Percentiles rank a stretch among this genome's conserved stretches.
Conservation (phyloP, 2,797 vertebrate species). For the Kryptolebias ocellatus region DNA sequence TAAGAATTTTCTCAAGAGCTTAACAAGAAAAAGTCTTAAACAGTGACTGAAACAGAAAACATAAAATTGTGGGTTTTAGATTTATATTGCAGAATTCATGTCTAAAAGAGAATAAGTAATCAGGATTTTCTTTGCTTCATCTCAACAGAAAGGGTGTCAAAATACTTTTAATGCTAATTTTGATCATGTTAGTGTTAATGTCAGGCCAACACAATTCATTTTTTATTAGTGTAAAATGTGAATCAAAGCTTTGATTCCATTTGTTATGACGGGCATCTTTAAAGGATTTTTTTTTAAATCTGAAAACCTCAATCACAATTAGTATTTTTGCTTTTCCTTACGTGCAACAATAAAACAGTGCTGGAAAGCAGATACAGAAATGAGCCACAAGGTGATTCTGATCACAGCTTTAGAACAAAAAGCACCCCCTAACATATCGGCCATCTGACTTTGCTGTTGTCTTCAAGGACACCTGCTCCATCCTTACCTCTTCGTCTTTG, state of each 20-base stretch:
- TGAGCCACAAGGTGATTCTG: constrained; percentile 37
- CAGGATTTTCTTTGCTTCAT: not conserved
- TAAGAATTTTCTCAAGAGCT: not conserved
- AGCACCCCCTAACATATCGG: constrained; percentile 38
- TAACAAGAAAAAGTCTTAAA: not conserved
- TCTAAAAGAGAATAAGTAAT: not conserved
- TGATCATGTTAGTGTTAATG: constrained; percentile 1
- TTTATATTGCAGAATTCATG: not conserved
- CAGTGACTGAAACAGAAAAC: not conserved
- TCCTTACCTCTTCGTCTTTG: constrained; percentile 61
- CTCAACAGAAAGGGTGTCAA: not conserved
- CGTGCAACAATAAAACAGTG: not conserved
- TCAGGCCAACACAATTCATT: constrained; percentile 8
- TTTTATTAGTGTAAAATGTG: constrained; percentile 31
- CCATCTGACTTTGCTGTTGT: constrained; percentile 65
- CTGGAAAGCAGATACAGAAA: constrained; percentile 35
- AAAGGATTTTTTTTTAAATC: constrained; percentile 8
- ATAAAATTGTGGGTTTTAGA: constrained; percentile 2
- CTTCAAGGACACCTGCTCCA: constrained; percentile 74
- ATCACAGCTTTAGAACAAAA: constrained; percentile 27
- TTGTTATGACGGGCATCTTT: constrained; percentile 10
- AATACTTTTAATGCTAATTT: not conserved
- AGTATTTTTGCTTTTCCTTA: not conserved
- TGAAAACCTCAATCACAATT: constrained; percentile 11
- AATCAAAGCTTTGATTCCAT: constrained; percentile 33